Conservation (phyloP, 1,140 invertebrate species). For the Drosophila triauraria region DNA sequence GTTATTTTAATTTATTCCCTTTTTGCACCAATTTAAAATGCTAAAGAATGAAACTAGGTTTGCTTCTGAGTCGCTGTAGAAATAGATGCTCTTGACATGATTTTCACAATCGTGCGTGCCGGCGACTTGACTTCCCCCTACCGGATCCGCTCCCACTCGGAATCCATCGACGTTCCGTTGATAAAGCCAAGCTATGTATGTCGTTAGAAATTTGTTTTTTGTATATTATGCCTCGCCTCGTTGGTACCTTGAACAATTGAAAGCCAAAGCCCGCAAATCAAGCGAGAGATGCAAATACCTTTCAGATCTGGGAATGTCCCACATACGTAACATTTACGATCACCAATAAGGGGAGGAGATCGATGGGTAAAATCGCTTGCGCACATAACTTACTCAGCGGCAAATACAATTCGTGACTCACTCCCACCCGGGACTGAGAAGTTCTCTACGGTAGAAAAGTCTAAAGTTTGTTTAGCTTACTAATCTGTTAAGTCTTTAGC, state of each 20-base stretch:
- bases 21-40: not conserved
- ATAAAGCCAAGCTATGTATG: conserved; percentile 33
- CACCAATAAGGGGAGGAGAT: conserved; percentile 21
- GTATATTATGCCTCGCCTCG: conserved; percentile 3
- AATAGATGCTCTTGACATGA: conserved; percentile 51
- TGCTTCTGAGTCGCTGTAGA: not conserved
- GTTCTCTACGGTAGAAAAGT: not conserved
- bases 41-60: not conserved
- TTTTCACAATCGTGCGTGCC: conserved; percentile 40
- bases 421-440: not conserved
- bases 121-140: conserved; percentile 4
- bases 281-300: conserved; percentile 35
- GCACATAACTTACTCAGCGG: conserved; percentile 14
- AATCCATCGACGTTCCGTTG: conserved; percentile 21
- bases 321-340: conserved; percentile 31
- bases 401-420: conserved; percentile 39
- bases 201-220: conserved; percentile 17
- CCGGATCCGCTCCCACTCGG: not conserved
- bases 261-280: conserved; percentile 8
- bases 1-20: not conserved
- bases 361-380: conserved; percentile 37
- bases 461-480: not conserved
- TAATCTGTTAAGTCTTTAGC: not conserved
- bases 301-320: conserved; percentile 38
- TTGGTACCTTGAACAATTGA: conserved; percentile 22